Evolutionary conservation across 2,797 vertebrate genomes (phyloP), one percentile per base, ranked within the genome.

Genomic region (Pipistrellus pipistrellus): DNA sequence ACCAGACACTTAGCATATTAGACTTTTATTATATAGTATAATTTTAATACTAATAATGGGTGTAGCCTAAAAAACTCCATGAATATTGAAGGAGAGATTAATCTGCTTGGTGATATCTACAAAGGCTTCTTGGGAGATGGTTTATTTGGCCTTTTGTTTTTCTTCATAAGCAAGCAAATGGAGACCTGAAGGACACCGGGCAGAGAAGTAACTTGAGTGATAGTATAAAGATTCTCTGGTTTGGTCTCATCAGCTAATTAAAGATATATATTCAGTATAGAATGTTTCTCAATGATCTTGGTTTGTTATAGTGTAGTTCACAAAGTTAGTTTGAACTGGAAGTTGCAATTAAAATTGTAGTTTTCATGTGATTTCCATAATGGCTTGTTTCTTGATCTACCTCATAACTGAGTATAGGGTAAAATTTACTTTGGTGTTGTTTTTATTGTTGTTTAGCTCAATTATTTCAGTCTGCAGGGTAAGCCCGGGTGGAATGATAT

Each of bases 321-420:
- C 27, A 78, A 78, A 80, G 66, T 68, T 84, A 21, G 64, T 83
- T 48, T 93, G 64, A 78, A 91, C 38, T 27, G 3, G 64, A 78
- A 84, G 38, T 32, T 88, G 12, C 23, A 62, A 6, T 17, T 55
- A 38, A 76, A 44, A 71, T 48, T 84, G 27, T 6, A 57, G 30
- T 72, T 87, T 57, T 84, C 84, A 51, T 27, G 38, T 72, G 69
- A 66, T 83, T 86, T 41, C 18, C 30, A 1, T 41, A 76, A 77
- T 23, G 53, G n/a, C 53, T 87, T 77, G 15, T 57, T 93, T 66
- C 30, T 90, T 95, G 44, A 55, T 78, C 66, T 41, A 59, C 27
- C n/a, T 71, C 48, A 57, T 38, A 87, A 41, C 10, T 66, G 64
- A 35, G 13, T 44, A 41, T 9, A 81, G 23, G 18, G 57, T 8